Evolutionary conservation across 2,113 vertebrate species (phyloP).

Genomic region (Cryptomyrus ogoouensis): DNA sequence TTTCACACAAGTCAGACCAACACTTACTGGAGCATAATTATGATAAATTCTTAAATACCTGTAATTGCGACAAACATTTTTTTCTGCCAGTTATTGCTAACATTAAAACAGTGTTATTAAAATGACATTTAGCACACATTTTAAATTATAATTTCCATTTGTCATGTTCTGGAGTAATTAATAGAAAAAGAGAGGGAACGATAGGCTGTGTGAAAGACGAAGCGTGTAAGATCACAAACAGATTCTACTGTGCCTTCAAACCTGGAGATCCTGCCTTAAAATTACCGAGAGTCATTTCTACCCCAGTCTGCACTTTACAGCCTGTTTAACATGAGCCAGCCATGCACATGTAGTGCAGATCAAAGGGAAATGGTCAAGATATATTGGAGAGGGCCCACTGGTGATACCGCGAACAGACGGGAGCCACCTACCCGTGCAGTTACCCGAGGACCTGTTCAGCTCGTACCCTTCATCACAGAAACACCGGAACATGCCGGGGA

Average conservation of each 20-base stretch:
- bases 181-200: not conserved
- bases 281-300: not conserved
- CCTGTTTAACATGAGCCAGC: not conserved
- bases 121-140: not conserved
- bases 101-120: not conserved
- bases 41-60: not conserved
- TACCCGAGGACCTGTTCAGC: slow-evolving; percentile 66
- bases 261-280: not conserved
- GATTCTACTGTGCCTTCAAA: not conserved
- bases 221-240: not conserved
- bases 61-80: not conserved
- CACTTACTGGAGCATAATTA: not conserved
- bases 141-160: not conserved
- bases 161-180: not conserved
- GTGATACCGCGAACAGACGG: not conserved
- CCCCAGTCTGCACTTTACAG: not conserved
- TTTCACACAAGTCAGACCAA: not conserved
- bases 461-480: slow-evolving; percentile 77
- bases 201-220: not conserved
- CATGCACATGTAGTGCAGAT: not conserved
- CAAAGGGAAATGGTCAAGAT: not conserved
- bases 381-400: not conserved
- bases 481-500: slow-evolving; percentile 75
- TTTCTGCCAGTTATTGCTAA: not conserved
- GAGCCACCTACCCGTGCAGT: slow-evolving; percentile 67